Evolutionary conservation across 2,888 invertebrate genomes (phyloP).

Genomic region (Zonitis immaculata): DNA sequence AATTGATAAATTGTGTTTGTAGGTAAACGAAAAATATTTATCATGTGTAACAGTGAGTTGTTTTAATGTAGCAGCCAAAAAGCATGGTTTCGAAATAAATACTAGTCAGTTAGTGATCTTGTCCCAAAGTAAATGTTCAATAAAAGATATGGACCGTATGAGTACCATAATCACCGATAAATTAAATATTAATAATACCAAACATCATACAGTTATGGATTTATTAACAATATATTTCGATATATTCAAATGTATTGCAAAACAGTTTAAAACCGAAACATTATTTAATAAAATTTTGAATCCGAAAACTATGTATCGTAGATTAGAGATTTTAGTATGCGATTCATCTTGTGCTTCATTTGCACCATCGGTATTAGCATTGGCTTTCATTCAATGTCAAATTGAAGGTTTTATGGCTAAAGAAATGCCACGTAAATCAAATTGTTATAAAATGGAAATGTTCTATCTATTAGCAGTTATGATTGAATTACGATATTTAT

Average conservation of each 20-base stretch:
- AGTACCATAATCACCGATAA: constrained; percentile 75
- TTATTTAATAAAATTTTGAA: constrained; percentile 52
- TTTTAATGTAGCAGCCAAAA: constrained; percentile 75
- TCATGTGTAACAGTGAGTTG: constrained; percentile 84
- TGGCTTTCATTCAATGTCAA: constrained; percentile 71
- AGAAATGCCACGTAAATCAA: constrained; percentile 31
- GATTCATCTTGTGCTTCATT: constrained; percentile 71
- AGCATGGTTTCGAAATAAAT: constrained; percentile 57
- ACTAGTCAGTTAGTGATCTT: constrained; percentile 64
- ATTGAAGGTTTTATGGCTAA: constrained; percentile 51
- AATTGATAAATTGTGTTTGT: constrained; percentile 9
- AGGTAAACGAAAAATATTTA: constrained; percentile 74
- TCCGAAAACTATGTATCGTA: constrained; percentile 42
- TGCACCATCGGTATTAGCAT: constrained; percentile 69
- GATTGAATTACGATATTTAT: constrained; percentile 65
- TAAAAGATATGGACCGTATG: constrained; percentile 82
- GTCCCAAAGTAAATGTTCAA: constrained; percentile 74
- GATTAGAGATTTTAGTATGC: constrained; percentile 71
- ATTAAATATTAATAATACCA: constrained; percentile 59
- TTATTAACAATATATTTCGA: constrained; percentile 65
- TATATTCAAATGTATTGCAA: constrained; percentile 57
- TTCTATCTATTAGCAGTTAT: constrained; percentile 66
- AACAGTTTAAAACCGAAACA: constrained; percentile 52
- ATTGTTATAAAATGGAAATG: constrained; percentile 46
- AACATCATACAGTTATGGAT: constrained; percentile 57